Evolutionary conservation across 2,797 vertebrate species (phyloP).

Genomic region (Malacoctenus gilli): DNA sequence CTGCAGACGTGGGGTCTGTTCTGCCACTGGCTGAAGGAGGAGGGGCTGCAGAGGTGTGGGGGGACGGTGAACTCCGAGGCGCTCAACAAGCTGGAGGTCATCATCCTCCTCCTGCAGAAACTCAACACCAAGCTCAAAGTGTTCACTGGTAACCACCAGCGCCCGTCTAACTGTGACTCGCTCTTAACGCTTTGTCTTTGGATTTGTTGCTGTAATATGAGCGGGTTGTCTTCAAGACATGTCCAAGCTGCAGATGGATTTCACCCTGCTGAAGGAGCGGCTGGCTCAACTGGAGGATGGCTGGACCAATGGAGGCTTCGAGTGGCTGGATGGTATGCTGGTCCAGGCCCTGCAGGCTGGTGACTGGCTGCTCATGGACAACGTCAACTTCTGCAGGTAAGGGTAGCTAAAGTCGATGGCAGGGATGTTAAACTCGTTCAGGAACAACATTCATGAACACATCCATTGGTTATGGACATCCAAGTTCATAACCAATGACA

Average conservation of each 20-base stretch:
- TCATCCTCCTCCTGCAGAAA: slow-evolving; percentile 89
- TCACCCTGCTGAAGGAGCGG: slow-evolving; percentile 87
- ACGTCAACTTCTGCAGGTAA: slow-evolving; percentile 99
- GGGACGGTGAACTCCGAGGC: slow-evolving; percentile 85
- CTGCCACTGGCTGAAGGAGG: slow-evolving; percentile 86
- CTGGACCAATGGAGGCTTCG: slow-evolving; percentile 89
- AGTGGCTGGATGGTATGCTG: slow-evolving; percentile 96
- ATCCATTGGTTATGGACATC: too few relatives aligned
- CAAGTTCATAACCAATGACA: too few relatives aligned
- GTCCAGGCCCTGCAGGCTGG: slow-evolving; percentile 92
- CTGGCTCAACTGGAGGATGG: slow-evolving; percentile 85
- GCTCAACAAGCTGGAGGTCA: slow-evolving; percentile 91
- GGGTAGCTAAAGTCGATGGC: too few relatives aligned
- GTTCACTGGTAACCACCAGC: slow-evolving; percentile 75
- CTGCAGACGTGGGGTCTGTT: slow-evolving; percentile 93
- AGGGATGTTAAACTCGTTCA: too few relatives aligned
- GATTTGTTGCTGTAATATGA: not conserved
- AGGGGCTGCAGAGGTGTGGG: slow-evolving; percentile 81
- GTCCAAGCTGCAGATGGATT: slow-evolving; percentile 90
- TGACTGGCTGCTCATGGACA: slow-evolving; percentile 98
- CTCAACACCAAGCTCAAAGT: slow-evolving; percentile 94
- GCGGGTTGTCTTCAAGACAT: slow-evolving; percentile 82
- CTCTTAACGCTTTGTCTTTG: too few relatives aligned
- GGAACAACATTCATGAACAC: too few relatives aligned
- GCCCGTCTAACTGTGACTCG: too few relatives aligned